Evolutionary conservation across 2,888 invertebrate species (phyloP).

Genomic region (Laothoe populi): DNA sequence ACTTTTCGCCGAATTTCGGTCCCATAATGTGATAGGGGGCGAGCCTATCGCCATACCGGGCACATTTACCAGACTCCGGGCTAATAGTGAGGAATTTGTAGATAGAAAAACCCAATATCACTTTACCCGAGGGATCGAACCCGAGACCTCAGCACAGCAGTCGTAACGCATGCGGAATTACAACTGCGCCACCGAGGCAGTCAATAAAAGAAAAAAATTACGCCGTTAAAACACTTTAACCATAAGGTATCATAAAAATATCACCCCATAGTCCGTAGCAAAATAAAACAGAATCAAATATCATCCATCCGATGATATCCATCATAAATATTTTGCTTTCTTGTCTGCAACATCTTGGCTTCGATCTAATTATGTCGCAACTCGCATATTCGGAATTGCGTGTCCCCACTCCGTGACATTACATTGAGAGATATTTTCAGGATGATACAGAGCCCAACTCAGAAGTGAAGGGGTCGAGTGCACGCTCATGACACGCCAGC

Average conservation of each 20-base stretch:
- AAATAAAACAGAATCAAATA: neutral
- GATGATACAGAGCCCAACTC: conserved; percentile 23
- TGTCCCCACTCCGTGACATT: neutral
- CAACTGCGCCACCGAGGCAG: no score
- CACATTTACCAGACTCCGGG: no score
- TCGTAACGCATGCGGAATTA: no score
- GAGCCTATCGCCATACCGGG: no score
- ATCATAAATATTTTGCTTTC: neutral
- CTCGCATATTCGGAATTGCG: neutral
- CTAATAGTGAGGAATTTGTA: no score
- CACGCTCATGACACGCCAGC: conserved; percentile 72
- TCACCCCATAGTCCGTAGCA: neutral
- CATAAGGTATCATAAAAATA: neutral
- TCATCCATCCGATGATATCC: neutral
- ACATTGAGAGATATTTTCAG: conserved; percentile 23
- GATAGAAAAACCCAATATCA: no score
- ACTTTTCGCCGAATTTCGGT: no score
- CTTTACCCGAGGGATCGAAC: no score
- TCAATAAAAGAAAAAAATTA: no score
- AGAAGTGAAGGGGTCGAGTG: conserved; percentile 68
- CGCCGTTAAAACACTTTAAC: neutral
- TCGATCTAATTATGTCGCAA: neutral
- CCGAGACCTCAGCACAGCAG: no score
- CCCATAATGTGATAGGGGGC: no score
- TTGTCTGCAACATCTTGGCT: neutral